Evolutionary conservation across 1,140 invertebrate genomes (phyloP).

Genomic region (Neotoxoptera formosana): DNA sequence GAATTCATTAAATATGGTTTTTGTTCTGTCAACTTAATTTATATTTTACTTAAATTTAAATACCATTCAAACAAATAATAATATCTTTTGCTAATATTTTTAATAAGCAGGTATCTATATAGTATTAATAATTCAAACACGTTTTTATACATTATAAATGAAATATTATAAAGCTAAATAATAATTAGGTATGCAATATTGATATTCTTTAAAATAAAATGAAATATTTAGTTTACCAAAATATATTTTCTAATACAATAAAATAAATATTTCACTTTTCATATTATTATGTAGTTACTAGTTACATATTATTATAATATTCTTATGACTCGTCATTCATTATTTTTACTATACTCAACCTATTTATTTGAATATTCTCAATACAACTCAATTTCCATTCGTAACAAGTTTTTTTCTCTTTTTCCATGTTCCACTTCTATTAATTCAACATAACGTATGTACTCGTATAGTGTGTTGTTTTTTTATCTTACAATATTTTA

Average conservation of each 20-base stretch:
- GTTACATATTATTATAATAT: rapidly evolving
- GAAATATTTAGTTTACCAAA: not conserved
- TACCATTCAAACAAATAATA: not conserved
- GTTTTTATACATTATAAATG: not conserved
- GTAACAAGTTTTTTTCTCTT: not conserved
- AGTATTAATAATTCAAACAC: not conserved
- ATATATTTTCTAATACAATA: not conserved
- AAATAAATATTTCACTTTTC: not conserved
- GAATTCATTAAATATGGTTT: not conserved
- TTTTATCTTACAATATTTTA: not conserved
- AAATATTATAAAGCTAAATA: not conserved
- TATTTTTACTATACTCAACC: not conserved
- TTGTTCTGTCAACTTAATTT: not conserved
- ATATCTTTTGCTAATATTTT: not conserved
- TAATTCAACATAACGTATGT: not conserved
- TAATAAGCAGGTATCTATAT: no score
- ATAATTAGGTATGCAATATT: not conserved
- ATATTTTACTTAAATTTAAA: not conserved
- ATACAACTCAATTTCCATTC: not conserved
- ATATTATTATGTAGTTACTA: not conserved
- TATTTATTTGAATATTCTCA: no score
- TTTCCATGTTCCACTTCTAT: not conserved
- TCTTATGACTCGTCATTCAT: not conserved
- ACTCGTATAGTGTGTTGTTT: not conserved
- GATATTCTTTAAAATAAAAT: not conserved